phyloP scores from a whole-genome alignment of 2,888 invertebrate genomes.

The Diadegma fenestrale region DNA sequence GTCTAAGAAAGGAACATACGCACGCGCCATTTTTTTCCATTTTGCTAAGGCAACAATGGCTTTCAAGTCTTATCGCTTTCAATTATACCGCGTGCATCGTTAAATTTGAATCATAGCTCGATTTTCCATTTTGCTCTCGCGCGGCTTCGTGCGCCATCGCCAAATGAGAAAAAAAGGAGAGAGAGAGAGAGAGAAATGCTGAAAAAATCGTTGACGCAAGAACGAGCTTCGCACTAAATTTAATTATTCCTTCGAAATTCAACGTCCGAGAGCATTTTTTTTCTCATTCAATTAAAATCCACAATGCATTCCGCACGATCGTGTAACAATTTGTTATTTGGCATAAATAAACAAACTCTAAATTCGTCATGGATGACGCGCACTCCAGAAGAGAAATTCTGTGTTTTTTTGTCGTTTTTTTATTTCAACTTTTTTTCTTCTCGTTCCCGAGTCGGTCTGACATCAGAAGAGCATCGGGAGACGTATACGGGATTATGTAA shows the following conservation, averaged over 20 bases:
- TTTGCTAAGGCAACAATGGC: conserved; percentile 36
- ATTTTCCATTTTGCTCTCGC: conserved; percentile 48
- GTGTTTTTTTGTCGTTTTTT: conserved; percentile 5
- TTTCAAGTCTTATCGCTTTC: conserved; percentile 61
- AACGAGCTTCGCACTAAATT: neutral
- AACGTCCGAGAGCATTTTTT: neutral
- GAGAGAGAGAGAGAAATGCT: conserved; percentile 7
- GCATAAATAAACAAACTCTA: neutral
- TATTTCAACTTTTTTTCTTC: conserved; percentile 7
- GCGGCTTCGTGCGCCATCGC: neutral
- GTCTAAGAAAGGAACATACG: conserved; percentile 44
- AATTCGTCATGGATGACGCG: neutral
- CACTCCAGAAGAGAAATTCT: neutral
- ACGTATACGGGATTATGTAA: conserved; percentile 70
- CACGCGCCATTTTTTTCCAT: conserved; percentile 31
- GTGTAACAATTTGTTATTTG: neutral
- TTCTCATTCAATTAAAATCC: neutral
- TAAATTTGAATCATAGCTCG: conserved; percentile 61
- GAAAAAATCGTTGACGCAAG: neutral
- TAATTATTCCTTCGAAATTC: neutral
- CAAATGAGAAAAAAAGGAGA: neutral
- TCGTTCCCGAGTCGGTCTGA: conserved; percentile 6
- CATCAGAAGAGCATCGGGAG: conserved; percentile 24
- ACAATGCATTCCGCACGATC: neutral
- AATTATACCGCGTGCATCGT: conserved; percentile 64